Percentiles rank a stretch among this genome's conserved stretches.
These are phyloP conservation scores for Calameuta filiformis DNA, from an alignment of 2,888 invertebrate genomes.

Conservation along the genomic window DNA sequence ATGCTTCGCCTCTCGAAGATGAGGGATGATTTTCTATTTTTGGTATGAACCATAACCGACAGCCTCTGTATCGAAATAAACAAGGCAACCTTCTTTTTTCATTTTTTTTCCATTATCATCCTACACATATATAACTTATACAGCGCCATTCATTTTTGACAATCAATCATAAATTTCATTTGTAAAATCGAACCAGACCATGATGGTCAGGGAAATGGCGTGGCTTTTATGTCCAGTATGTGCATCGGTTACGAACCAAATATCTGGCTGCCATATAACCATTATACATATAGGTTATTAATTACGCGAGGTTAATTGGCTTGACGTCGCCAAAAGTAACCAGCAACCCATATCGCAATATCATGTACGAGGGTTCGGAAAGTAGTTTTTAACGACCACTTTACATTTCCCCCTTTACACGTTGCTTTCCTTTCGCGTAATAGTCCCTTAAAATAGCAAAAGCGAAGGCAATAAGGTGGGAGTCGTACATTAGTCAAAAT, in stretches of 20 bases:
- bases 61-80: constrained; percentile 1
- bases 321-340: constrained; percentile 35
- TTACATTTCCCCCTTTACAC: neutral
- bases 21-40: neutral
- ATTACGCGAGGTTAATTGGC: constrained; percentile 47
- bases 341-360: neutral
- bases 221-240: neutral
- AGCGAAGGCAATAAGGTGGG: no score
- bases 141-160: constrained; percentile 4
- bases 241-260: neutral
- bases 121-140: neutral
- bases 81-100: neutral
- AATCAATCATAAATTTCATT: constrained; percentile 28
- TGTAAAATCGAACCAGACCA: constrained; percentile 12
- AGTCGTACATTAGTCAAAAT: neutral
- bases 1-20: neutral
- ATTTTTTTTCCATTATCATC: neutral
- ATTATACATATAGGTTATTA: constrained; percentile 39
- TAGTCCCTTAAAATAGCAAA: neutral
- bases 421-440: neutral
- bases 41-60: neutral
- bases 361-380: neutral
- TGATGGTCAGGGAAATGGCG: neutral
- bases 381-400: neutral
- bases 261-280: neutral